Base-by-base conservation (phyloP, 1,140 invertebrate genomes). In the Mesaphorura yosii region DNA sequence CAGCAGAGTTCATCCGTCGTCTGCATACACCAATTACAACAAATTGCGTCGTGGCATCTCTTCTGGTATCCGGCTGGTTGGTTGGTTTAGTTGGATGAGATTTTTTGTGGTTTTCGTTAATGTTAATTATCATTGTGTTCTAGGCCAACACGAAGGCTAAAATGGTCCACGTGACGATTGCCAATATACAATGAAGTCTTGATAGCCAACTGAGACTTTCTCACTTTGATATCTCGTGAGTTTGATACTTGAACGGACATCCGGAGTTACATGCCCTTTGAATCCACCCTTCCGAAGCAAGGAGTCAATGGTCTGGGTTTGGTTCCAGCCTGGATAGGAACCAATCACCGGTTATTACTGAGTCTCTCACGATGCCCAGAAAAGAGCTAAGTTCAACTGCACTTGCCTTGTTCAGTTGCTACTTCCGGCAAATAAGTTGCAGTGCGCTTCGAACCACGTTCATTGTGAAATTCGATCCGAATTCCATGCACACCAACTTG, bases 381-480 rank as follows among this genome's bases (percentile, higher is more conserved):
- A 10, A 34, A 34, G 31, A 34, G 31, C 31, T n/a, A 34, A 34
- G n/a, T 10, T n/a, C n/a, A n/a, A n/a, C n/a, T n/a, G n/a, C 3
- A 39, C 53, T 63, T 73, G 91, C 91, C 93, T 85, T 98, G 95
- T 71, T 98, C 94, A 52, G 81, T 79, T 62, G 94, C 91, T 51
- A 99, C 91, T 74, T 98, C 86, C 46, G 95, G 95, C 67, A 99
- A 77, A 73, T 96, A 98, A 63, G 95, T 98, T 60, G 95, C 94
- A 59, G 89, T 96, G 64, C 90, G 80, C 66, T 91, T 90, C 60
- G 83, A 84, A 54, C 94, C 94, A 65, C 90, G 88, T 66, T 98
- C 94, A 71, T 89, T 94, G 52, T 84, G 71, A 66, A 98, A 99
- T 74, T 98, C 93, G 61, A 98, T 98, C 44, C 94, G 79, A 64